Conservation (phyloP, 2,113 vertebrate species). For the Trematocara macrostoma region DNA sequence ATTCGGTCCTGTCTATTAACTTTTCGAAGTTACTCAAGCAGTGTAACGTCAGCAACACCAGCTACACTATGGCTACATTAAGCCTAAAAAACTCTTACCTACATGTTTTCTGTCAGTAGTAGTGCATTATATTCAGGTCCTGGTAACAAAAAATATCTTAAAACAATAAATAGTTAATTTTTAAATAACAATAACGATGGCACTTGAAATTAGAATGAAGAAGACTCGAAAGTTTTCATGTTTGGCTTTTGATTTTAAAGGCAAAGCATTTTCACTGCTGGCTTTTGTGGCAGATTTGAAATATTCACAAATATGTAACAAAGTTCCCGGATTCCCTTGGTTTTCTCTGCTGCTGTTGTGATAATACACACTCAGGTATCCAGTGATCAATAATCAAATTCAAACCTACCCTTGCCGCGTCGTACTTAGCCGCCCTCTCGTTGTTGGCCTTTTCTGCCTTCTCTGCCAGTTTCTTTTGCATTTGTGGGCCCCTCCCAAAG, state of each 20-base stretch:
- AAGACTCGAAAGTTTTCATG: neutral
- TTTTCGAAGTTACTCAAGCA: neutral
- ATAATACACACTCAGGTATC: neutral
- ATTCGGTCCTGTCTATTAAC: neutral
- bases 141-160: neutral
- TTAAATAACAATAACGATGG: neutral
- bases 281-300: neutral
- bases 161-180: neutral
- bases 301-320: neutral
- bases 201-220: neutral
- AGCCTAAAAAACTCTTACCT: neutral
- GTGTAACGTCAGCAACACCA: neutral
- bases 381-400: neutral
- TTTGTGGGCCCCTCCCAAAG: constrained; percentile 86
- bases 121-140: neutral
- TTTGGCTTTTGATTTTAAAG: neutral
- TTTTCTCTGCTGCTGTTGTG: neutral
- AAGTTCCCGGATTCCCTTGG: neutral
- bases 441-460: constrained; percentile 88
- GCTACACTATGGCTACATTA: neutral
- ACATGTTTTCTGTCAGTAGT: neutral
- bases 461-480: constrained; percentile 87
- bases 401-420: constrained; percentile 78
- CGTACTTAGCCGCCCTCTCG: constrained; percentile 79
- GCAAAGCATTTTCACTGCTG: neutral